Percentiles rank a stretch among this genome's conserved stretches.
Conservation (phyloP, 2,888 invertebrate species). For the Ectemnius lituratus region DNA sequence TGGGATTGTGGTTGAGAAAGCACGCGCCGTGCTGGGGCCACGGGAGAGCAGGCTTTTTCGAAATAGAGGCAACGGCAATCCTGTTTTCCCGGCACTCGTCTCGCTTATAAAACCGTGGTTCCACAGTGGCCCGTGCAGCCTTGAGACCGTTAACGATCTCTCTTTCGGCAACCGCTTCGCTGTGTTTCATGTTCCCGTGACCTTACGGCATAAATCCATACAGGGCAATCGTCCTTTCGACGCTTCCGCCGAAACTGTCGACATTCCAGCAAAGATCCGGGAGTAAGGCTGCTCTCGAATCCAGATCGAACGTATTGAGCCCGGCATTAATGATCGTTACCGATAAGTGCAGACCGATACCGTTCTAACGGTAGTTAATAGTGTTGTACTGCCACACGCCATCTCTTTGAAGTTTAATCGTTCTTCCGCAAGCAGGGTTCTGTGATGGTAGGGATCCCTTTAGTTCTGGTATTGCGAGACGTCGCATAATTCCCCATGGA, state of each 20-base stretch:
- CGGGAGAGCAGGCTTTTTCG: neutral
- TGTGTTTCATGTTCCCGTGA: slow-evolving; percentile 42
- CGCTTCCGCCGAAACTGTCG: neutral
- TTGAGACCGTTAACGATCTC: slow-evolving; percentile 51
- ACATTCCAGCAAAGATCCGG: no score
- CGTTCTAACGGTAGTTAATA: neutral
- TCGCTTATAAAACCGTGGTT: slow-evolving; percentile 22
- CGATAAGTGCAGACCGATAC: neutral
- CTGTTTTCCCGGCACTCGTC: neutral
- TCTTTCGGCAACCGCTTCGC: slow-evolving; percentile 49
- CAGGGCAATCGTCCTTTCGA: slow-evolving; percentile 16
- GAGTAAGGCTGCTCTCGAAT: neutral
- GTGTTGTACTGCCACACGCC: neutral
- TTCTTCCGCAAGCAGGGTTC: no score
- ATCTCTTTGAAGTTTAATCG: no score
- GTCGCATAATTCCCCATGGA: slow-evolving; percentile 10
- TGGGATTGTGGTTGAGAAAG: neutral
- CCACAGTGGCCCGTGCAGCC: slow-evolving; percentile 26
- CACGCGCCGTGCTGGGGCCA: no score
- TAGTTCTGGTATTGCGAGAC: neutral
- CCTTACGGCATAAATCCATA: slow-evolving; percentile 39
- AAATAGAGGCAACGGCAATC: neutral
- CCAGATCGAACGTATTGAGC: neutral
- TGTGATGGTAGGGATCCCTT: no score
- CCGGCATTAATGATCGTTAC: neutral